Evolutionary conservation across 2,797 vertebrate species (phyloP).

Genomic region (Helostoma temminkii): DNA sequence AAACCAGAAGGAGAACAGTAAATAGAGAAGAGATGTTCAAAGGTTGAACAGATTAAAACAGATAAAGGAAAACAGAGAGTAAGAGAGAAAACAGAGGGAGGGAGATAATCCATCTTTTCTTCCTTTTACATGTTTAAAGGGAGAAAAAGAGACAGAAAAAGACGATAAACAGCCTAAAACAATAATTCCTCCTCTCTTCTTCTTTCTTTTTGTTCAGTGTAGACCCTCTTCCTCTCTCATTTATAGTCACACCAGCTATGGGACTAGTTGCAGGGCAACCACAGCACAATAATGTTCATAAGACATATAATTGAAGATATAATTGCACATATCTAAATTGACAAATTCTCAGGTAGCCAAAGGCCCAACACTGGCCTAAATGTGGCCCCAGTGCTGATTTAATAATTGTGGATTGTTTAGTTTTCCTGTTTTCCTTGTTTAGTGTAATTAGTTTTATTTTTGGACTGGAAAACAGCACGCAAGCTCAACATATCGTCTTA

Average conservation of each 20-base stretch:
- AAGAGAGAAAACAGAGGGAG: not conserved
- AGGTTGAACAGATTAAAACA: slow-evolving; percentile 12
- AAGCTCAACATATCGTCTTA: no score
- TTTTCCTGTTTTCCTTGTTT: no score
- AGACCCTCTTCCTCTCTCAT: slow-evolving; percentile 62
- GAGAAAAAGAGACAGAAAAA: slow-evolving; percentile 9
- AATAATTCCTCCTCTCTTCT: slow-evolving; percentile 40
- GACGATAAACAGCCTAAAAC: slow-evolving; percentile 34
- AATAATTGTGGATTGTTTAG: no score
- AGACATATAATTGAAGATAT: slow-evolving; percentile 35
- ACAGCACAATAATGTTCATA: slow-evolving; percentile 33
- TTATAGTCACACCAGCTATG: slow-evolving; percentile 72
- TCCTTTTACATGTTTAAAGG: slow-evolving; percentile 15
- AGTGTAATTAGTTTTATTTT: no score
- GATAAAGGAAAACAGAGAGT: slow-evolving; percentile 15
- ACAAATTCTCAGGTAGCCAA: no score
- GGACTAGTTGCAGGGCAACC: slow-evolving; percentile 59
- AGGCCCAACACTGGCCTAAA: no score
- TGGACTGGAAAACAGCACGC: no score
- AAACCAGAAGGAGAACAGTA: not conserved
- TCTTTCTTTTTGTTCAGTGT: slow-evolving; percentile 31
- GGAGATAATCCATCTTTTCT: slow-evolving; percentile 38
- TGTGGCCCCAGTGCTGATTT: no score
- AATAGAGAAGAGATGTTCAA: not conserved
- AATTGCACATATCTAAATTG: no score